These are phyloP conservation scores for Orientallactaga sibirica DNA, from an alignment of 2,797 vertebrate genomes.

Conservation along the genomic window DNA sequence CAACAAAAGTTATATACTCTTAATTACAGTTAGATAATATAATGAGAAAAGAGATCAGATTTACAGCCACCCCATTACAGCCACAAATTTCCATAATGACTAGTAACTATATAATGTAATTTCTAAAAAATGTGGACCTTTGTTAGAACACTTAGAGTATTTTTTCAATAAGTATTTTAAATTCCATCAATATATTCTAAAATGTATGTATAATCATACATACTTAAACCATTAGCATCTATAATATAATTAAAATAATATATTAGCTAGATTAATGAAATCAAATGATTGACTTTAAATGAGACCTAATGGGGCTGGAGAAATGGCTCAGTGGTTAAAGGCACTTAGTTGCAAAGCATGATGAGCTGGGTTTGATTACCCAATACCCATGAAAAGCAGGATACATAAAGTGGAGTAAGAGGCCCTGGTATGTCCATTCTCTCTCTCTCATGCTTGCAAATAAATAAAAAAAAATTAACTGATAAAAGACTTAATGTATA, in stretches of 20 bases:
- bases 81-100: background rate
- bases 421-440: too few relatives aligned
- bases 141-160: background rate
- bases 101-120: background rate
- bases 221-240: constrained; percentile 15
- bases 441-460: too few relatives aligned
- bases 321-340: too few relatives aligned
- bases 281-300: constrained; percentile 2
- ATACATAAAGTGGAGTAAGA: too few relatives aligned
- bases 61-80: background rate
- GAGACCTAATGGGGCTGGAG: background rate
- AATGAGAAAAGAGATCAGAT: background rate
- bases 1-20: background rate
- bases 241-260: constrained; percentile 47
- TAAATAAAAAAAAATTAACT: too few relatives aligned
- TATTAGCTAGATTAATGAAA: background rate
- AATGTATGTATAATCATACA: constrained; percentile 14
- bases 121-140: constrained; percentile 42
- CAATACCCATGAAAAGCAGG: too few relatives aligned
- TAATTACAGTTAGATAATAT: background rate
- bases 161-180: constrained; percentile 15
- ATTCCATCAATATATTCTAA: background rate
- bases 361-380: too few relatives aligned
- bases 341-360: too few relatives aligned
- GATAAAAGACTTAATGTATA: background rate